phyloP scores from a whole-genome alignment of 1,140 invertebrate genomes.

The Drosophila pachea region DNA sequence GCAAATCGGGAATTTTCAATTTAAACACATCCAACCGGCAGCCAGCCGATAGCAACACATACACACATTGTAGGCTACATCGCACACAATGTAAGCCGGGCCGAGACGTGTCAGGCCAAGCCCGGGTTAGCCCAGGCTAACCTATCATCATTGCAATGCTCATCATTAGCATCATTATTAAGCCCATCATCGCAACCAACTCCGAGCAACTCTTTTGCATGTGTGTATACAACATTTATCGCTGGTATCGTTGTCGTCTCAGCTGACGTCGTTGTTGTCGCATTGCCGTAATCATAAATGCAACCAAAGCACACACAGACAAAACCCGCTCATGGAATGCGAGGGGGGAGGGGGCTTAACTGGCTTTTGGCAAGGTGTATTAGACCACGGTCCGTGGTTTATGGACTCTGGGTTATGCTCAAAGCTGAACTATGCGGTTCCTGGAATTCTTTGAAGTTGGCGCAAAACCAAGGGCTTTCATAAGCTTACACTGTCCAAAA shows the following conservation, averaged over 20 bases:
- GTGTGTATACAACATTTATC: slow-evolving; percentile 72
- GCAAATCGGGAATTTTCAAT: slow-evolving; percentile 79
- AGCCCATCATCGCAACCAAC: slow-evolving; percentile 12
- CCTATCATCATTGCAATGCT: background rate
- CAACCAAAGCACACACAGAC: slow-evolving; percentile 69
- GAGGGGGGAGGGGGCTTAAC: too few species aligned
- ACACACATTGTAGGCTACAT: slow-evolving; percentile 34
- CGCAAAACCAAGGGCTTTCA: slow-evolving; percentile 49
- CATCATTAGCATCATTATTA: slow-evolving; percentile 5
- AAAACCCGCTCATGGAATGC: slow-evolving; percentile 3
- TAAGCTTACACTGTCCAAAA: slow-evolving; percentile 23
- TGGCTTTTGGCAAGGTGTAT: too few species aligned
- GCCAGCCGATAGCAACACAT: slow-evolving; percentile 26
- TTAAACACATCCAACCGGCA: slow-evolving; percentile 70
- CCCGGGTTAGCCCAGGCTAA: slow-evolving; percentile 20
- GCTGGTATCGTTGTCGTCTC: slow-evolving; percentile 26
- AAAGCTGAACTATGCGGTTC: slow-evolving; percentile 32
- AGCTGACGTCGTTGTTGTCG: slow-evolving; percentile 44
- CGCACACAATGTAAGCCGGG: slow-evolving; percentile 65
- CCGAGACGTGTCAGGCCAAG: background rate
- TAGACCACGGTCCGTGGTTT: slow-evolving; percentile 4
- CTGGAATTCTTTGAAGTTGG: slow-evolving; percentile 73
- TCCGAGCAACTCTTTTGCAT: slow-evolving; percentile 13
- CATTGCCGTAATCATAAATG: slow-evolving; percentile 68
- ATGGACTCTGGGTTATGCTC: slow-evolving; percentile 7